Conservation (phyloP, 2,888 invertebrate species). For the Micoletzkya japonica region DNA sequence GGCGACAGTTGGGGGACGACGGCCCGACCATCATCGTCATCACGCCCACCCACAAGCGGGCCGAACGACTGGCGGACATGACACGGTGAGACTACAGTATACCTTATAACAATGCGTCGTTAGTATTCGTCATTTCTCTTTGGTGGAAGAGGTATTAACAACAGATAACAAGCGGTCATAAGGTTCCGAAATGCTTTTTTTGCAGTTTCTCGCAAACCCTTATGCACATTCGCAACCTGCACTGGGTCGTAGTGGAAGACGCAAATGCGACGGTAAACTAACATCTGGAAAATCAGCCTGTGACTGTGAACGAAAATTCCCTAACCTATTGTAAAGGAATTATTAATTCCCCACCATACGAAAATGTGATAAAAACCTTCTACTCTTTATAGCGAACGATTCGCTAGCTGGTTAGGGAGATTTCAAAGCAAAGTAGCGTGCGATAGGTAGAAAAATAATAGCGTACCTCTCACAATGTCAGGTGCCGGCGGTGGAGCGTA, state of each 20-base stretch:
- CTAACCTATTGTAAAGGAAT: too few relatives aligned
- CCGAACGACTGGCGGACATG: slow-evolving; percentile 55
- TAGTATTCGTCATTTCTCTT: too few relatives aligned
- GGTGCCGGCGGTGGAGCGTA: slow-evolving; percentile 42
- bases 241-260: slow-evolving; percentile 56
- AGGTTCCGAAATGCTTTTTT: not conserved
- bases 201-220: slow-evolving; percentile 51
- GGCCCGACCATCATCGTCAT: slow-evolving; percentile 34
- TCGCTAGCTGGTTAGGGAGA: too few relatives aligned
- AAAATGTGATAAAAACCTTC: too few relatives aligned
- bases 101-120: not conserved
- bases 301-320: too few relatives aligned
- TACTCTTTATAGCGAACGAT: too few relatives aligned
- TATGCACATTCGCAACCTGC: slow-evolving; percentile 46
- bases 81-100: slow-evolving; percentile 37
- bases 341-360: too few relatives aligned
- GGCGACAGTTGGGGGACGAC: too few relatives aligned
- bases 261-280: slow-evolving; percentile 36
- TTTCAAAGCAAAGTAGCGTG: too few relatives aligned
- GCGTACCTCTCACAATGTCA: slow-evolving; percentile 2
- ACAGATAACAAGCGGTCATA: not conserved
- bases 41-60: slow-evolving; percentile 53
- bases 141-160: too few relatives aligned
- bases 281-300: too few relatives aligned
- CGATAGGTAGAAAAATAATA: too few relatives aligned